Conservation (phyloP, 2,113 vertebrate species). For the Bostrychus sinensis region DNA sequence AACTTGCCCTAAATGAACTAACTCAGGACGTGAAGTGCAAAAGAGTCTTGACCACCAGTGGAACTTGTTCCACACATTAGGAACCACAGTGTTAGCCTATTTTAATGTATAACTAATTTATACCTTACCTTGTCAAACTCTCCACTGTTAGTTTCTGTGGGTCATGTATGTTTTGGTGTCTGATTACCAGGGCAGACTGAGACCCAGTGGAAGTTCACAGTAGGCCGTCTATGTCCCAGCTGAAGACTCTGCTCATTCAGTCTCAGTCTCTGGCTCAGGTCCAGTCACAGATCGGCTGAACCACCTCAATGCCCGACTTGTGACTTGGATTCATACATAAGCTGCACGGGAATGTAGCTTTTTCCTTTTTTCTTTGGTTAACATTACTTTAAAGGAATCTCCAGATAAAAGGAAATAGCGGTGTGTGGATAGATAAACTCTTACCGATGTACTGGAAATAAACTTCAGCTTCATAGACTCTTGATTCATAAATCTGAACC, state of each 20-base stretch:
- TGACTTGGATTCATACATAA: slow-evolving; percentile 2
- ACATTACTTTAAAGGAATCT: background rate
- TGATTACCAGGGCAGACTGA: slow-evolving; percentile 24
- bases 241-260: background rate
- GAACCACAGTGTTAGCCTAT: no score
- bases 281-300: slow-evolving; percentile 6
- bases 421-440: background rate
- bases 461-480: background rate
- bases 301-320: background rate
- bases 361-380: background rate
- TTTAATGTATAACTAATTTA: no score
- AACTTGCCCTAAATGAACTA: no score
- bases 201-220: slow-evolving; percentile 24
- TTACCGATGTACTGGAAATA: background rate
- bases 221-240: background rate
- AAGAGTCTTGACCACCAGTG: no score
- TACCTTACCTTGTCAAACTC: no score
- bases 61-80: no score
- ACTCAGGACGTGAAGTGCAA: no score
- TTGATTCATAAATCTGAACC: no score
- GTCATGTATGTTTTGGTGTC: slow-evolving; percentile 1
- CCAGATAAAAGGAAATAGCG: background rate
- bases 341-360: background rate
- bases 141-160: no score
- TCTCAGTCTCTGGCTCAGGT: slow-evolving; percentile 17